phyloP scores from a whole-genome alignment of 2,888 invertebrate genomes.

The Oligia latruncula region DNA sequence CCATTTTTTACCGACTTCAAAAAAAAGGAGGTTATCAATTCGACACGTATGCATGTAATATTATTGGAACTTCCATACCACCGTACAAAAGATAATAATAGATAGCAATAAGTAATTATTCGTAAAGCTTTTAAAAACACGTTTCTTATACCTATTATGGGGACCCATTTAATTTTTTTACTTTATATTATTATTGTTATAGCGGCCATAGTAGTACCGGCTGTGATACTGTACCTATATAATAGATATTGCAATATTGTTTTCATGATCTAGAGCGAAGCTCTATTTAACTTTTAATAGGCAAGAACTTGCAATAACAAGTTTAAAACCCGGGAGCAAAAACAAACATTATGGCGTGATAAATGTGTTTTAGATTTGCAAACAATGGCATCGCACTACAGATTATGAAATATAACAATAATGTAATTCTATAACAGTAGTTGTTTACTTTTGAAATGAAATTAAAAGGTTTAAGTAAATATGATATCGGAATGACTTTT shows the following conservation, averaged over 20 bases:
- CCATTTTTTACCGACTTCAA: slow-evolving; percentile 8
- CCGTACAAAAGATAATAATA: too few species aligned
- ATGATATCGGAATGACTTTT: too few species aligned
- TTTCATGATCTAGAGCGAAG: neutral
- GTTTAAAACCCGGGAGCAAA: slow-evolving; percentile 13
- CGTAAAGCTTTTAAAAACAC: neutral
- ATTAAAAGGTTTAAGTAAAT: too few species aligned
- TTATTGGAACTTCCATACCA: too few species aligned
- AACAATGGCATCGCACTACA: neutral
- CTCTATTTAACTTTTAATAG: slow-evolving; percentile 4
- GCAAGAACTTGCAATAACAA: slow-evolving; percentile 12
- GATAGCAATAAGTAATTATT: too few species aligned
- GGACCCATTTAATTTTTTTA: neutral
- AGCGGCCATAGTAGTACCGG: neutral
- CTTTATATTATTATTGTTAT: neutral
- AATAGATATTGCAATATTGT: neutral
- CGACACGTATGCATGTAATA: too few species aligned
- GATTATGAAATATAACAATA: neutral
- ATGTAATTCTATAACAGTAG: neutral
- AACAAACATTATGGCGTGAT: slow-evolving; percentile 1
- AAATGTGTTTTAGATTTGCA: slow-evolving; percentile 22
- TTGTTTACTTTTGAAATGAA: neutral
- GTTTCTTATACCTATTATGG: neutral
- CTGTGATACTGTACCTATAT: neutral
- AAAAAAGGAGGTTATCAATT: too few species aligned